Evolutionary conservation across 2,113 vertebrate species (phyloP), one percentile per base, ranked within the genome.

Genomic region (Engraulis encrasicolus): DNA sequence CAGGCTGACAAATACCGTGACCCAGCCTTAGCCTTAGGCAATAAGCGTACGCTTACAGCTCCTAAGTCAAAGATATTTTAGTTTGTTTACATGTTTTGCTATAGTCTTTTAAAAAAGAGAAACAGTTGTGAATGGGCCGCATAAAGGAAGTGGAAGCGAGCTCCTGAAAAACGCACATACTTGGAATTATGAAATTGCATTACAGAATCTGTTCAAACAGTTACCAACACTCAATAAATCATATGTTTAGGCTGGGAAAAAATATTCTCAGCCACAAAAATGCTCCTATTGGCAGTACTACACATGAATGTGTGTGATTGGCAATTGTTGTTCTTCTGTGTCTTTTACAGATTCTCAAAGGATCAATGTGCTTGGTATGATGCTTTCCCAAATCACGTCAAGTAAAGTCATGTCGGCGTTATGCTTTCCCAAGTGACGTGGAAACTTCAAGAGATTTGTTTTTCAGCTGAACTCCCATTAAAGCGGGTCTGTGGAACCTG

Each of bases 11-110:
- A 81, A 78, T 81, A 78, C 48, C 78, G 82, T 49, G 82, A 83
- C 80, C 78, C 31, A 87, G 58, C 83, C 84, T 78, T 34, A 48
- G 52, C 84, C 89, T 85, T 85, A 81, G 89, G 86, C 84, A 58
- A 31, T 74, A 38, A 58, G 17, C 37, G 54, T 86, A n/a, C n/a
- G n/a, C n/a, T n/a, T n/a, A 84, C 1, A 86, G 40, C 40, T 45
- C 9, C 40, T 45, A 3, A 45, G 66, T 23, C 78, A 86, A 20
- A 81, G 52, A 89, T 74, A 14, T 74, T 45, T 45, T 45, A n/a
- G 1, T 34, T 71, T 31, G 9, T 31, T 0, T 9, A 31, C 15
- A 27, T 71, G 12, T 11, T 31, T 27, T 31, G 23, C 12, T 31
- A 31, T 23, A 66, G 27, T 23, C 27, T 66, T n/a, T n/a, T n/a